Evolutionary conservation across 1,140 invertebrate species (phyloP).

Genomic region (Scaptodrosophila lebanonensis): DNA sequence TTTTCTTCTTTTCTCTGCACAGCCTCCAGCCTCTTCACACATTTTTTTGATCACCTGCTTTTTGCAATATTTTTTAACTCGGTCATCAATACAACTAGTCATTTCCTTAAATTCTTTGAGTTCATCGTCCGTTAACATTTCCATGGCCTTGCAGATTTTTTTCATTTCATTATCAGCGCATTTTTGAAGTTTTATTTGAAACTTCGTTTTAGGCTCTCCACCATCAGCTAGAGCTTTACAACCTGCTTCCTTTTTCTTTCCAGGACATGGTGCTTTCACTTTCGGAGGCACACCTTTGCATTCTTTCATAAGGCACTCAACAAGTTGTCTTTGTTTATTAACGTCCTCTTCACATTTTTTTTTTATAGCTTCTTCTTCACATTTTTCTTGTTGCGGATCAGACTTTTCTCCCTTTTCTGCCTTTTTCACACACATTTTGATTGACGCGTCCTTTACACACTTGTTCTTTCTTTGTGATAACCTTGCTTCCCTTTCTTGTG

Average conservation of each 20-base stretch:
- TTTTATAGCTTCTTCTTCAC: neutral
- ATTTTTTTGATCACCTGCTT: slow-evolving; percentile 7
- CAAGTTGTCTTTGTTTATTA: neutral
- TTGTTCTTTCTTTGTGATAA: neutral
- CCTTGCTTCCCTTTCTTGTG: neutral
- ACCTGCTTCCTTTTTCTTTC: too few species aligned
- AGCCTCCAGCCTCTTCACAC: slow-evolving; percentile 1
- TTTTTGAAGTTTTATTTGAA: slow-evolving; percentile 4
- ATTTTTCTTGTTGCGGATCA: neutral
- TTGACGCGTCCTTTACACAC: neutral
- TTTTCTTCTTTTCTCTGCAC: neutral
- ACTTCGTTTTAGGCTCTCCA: too few species aligned
- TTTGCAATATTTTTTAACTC: slow-evolving; percentile 13
- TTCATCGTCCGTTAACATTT: neutral
- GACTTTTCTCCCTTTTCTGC: neutral
- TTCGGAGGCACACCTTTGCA: too few species aligned
- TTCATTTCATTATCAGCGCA: slow-evolving; percentile 4
- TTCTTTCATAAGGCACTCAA: too few species aligned
- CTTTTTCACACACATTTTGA: neutral
- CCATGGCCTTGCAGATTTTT: neutral
- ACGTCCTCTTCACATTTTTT: slow-evolving; percentile 3
- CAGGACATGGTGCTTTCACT: too few species aligned
- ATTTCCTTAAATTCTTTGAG: neutral
- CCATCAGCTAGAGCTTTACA: too few species aligned
- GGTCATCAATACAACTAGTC: neutral